Evolutionary conservation across 2,797 vertebrate genomes (phyloP).

Genomic region (Amniataba percoides): DNA sequence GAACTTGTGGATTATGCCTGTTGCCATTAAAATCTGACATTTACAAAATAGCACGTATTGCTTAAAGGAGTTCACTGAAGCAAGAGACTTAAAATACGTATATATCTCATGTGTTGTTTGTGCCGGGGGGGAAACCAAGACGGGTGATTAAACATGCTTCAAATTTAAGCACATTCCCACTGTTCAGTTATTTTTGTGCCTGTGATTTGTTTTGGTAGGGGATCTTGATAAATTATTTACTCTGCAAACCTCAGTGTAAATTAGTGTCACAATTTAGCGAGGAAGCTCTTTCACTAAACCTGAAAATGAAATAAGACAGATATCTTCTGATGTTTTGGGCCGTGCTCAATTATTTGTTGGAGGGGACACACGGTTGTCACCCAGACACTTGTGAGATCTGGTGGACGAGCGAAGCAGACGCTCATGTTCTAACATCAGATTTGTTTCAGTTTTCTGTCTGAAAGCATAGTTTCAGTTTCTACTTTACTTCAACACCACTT

Average conservation of each 20-base stretch:
- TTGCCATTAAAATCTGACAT: constrained; percentile 74
- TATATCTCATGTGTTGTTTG: constrained; percentile 62
- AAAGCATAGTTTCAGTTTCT: not conserved
- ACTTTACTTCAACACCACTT: not conserved
- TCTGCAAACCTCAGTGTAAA: constrained; percentile 31
- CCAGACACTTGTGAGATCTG: constrained; percentile 16
- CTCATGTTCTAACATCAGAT: constrained; percentile 34
- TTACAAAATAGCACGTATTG: constrained; percentile 75
- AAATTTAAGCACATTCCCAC: constrained; percentile 43
- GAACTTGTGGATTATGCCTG: constrained; percentile 57
- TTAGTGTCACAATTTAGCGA: constrained; percentile 35
- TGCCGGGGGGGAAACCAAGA: constrained; percentile 65
- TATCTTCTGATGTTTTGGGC: constrained; percentile 11
- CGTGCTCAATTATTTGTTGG: constrained; percentile 1
- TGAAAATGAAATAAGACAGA: not conserved
- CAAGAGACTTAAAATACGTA: constrained; percentile 60
- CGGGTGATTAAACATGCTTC: constrained; percentile 70
- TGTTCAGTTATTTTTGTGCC: constrained; percentile 48
- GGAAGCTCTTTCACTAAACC: not conserved
- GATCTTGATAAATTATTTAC: constrained; percentile 55
- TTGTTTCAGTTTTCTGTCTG: constrained; percentile 26
- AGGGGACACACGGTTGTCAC: constrained; percentile 43
- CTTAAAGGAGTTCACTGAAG: constrained; percentile 70
- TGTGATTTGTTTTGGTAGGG: constrained; percentile 52
- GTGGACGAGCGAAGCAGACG: constrained; percentile 25